A percentile compares a stretch with the other conserved stretches of the same genome.
phyloP scores from a whole-genome alignment of 2,888 invertebrate species.

The Amiota mariae region DNA sequence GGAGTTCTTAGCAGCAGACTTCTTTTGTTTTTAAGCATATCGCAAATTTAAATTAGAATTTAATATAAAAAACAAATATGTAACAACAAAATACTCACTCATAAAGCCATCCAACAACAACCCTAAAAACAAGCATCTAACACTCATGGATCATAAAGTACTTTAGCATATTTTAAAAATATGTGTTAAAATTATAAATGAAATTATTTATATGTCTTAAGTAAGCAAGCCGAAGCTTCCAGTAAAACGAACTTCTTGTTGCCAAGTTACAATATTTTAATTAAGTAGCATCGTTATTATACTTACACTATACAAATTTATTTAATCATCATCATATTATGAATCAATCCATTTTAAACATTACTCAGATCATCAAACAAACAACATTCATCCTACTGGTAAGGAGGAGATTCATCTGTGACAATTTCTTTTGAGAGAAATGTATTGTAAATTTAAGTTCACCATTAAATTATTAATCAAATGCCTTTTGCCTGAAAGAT shows the following conservation, averaged over 20 bases:
- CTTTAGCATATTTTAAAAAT: conserved; percentile 5
- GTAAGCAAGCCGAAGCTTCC: background rate
- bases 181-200: background rate
- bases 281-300: conserved; percentile 13
- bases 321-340: conserved; percentile 1
- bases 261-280: background rate
- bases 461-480: no score
- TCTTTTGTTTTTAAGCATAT: background rate
- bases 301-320: background rate
- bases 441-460: no score
- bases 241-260: conserved; percentile 16
- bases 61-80: no score
- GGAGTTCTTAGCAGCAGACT: no score
- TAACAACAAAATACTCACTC: no score
- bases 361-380: no score
- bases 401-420: no score
- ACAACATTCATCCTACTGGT: no score
- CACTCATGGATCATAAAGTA: conserved; percentile 22
- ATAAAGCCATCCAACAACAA: no score
- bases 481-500: no score
- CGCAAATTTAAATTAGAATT: background rate
- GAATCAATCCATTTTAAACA: no score
- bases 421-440: no score
- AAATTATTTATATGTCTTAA: background rate
- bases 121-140: background rate